Evolutionary conservation across 2,113 vertebrate species (phyloP).

Genomic region (Monopterus albus): DNA sequence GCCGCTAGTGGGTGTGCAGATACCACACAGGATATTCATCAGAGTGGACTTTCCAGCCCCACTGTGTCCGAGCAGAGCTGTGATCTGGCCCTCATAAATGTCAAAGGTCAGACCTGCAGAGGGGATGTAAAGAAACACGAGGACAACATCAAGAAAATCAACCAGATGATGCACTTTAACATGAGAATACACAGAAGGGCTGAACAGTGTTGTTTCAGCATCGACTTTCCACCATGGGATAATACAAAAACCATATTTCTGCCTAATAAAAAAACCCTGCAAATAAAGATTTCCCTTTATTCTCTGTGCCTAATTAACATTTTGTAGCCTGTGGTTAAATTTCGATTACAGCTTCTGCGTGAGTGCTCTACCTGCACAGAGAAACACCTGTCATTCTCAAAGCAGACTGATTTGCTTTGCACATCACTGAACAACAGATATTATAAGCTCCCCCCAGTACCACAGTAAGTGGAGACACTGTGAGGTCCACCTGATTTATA

Average conservation of each 20-base stretch:
- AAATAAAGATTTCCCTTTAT: too few relatives aligned
- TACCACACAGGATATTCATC: constrained; percentile 96
- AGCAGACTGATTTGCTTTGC: too few relatives aligned
- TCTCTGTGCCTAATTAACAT: too few relatives aligned
- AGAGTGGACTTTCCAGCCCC: constrained; percentile 96
- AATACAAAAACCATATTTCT: not conserved
- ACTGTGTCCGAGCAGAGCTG: constrained; percentile 94
- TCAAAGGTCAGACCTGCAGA: constrained; percentile 91
- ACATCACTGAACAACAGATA: too few relatives aligned
- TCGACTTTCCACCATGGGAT: not conserved
- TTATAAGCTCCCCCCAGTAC: too few relatives aligned
- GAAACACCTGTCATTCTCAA: too few relatives aligned
- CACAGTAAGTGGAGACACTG: too few relatives aligned
- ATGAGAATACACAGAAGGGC: not conserved
- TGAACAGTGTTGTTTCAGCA: not conserved
- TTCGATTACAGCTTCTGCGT: too few relatives aligned
- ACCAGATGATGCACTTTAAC: not conserved
- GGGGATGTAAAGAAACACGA: too few relatives aligned
- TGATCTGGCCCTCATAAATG: constrained; percentile 98
- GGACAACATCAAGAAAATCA: not conserved
- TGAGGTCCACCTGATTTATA: too few relatives aligned
- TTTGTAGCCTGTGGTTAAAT: too few relatives aligned
- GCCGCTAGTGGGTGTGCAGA: constrained; percentile 89
- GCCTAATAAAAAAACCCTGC: not conserved
- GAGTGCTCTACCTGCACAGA: too few relatives aligned